phyloP scores from a whole-genome alignment of 2,113 vertebrate genomes.

The Crocuta crocuta region DNA sequence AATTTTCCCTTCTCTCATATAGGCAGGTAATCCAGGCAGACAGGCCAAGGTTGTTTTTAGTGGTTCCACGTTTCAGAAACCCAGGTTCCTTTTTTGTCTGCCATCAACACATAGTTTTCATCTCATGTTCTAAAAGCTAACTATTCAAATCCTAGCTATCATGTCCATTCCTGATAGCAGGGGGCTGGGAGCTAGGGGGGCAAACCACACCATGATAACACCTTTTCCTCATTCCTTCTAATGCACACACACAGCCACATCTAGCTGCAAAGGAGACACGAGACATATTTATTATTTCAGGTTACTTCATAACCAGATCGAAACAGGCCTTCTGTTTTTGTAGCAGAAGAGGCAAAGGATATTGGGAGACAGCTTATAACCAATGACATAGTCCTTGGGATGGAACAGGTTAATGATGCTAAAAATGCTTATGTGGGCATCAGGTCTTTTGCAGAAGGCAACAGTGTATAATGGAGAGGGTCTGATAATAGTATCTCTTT shows the following conservation, averaged over 20 bases:
- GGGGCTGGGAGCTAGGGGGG: neutral
- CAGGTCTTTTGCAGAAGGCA: neutral
- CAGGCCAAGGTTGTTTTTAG: neutral
- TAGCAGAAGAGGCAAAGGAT: neutral
- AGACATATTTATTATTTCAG: neutral
- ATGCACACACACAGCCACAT: neutral
- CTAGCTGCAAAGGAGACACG: neutral
- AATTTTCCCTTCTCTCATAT: neutral
- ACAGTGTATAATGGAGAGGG: neutral
- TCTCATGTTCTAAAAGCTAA: neutral
- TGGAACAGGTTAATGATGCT: conserved; percentile 11
- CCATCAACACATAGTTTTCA: neutral
- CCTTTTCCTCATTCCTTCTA: neutral
- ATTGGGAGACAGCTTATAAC: neutral
- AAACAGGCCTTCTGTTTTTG: neutral
- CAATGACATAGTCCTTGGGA: neutral
- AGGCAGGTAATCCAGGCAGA: neutral
- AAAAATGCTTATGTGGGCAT: neutral
- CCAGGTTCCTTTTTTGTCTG: neutral
- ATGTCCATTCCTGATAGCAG: conserved; percentile 11
- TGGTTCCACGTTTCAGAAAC: neutral
- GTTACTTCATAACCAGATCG: neutral
- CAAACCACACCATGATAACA: neutral
- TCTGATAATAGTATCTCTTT: neutral
- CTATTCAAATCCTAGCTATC: neutral